Evolutionary conservation across 2,797 vertebrate genomes (phyloP).

Genomic region (Paguma larvata): DNA sequence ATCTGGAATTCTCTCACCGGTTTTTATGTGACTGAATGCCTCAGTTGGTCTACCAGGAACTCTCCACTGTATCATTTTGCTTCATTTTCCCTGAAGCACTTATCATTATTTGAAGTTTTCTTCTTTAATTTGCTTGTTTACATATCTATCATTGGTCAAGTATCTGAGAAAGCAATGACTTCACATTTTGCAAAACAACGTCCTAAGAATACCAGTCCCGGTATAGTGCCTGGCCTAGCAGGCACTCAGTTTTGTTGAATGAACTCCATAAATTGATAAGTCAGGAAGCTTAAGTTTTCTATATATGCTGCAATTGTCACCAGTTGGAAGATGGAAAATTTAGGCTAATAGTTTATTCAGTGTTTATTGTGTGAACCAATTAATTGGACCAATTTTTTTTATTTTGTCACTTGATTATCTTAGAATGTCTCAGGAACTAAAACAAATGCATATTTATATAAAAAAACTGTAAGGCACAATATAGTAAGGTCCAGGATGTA

Average conservation of each 20-base stretch:
- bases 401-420: conserved; percentile 38
- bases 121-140: background rate
- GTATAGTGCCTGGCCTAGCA: background rate
- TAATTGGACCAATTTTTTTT: background rate
- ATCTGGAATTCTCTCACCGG: background rate
- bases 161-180: background rate
- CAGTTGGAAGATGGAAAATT: background rate
- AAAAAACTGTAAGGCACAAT: background rate
- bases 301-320: conserved; percentile 21
- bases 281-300: background rate
- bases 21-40: background rate
- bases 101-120: background rate
- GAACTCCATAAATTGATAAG: background rate
- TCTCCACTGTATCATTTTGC: background rate
- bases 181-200: background rate
- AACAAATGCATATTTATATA: conserved; percentile 1
- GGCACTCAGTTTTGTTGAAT: background rate
- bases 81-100: conserved; percentile 20
- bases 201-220: background rate
- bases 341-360: conserved; percentile 7
- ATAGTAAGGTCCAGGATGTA: background rate
- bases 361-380: conserved; percentile 18
- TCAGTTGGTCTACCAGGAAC: background rate
- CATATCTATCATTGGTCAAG: background rate
- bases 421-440: conserved; percentile 29